Base-by-base conservation (phyloP, 2,888 invertebrate species). In the Aporophyla lueneburgensis region DNA sequence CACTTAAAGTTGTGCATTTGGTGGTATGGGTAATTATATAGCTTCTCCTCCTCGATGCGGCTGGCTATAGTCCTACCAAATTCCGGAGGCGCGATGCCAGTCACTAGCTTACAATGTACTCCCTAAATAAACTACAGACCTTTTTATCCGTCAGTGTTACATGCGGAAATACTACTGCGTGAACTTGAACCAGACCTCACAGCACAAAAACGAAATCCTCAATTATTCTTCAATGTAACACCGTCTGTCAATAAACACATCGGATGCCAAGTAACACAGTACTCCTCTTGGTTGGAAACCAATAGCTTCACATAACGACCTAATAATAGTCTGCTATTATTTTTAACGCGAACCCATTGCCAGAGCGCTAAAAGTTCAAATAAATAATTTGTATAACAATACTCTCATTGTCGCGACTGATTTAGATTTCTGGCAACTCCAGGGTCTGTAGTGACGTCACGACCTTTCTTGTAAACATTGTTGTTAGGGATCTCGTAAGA, bases 351-450 rank as follows among this genome's bases (percentile, higher is more conserved):
- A 5, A 70, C 72, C 65, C 72, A 74, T 85, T 85, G 80, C 80
- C 83, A 86, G 71, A 71, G 63, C 54, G 66, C 76, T 85, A 86
- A 81, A 84, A 84, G 74, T 78, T 73, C 74, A 76, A 86, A 86
- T 86, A 80, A 80, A 78, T 79, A 84, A 84, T 84, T 82, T 86
- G 85, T 83, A 86, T 81, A 80, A 78, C 78, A 85, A 81, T 86
- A 84, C 85, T 86, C 79, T 78, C 85, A 88, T 83, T 80, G 86
- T 87, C 80, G 83, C 83, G 90, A 89, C 90, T 85, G 81, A 90
- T 87, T 89, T 90, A 91, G 89, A 83, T 61, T 63, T 85, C 78
- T 83, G 78, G 76, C 80, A 74, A 80, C 74, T 71, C 76, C 89
- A 89, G 86, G 89, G 89, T 74, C 86, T 84, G 71, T n/a, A 0